Conservation (phyloP, 1,140 invertebrate genomes). For the Anastrepha ludens region DNA sequence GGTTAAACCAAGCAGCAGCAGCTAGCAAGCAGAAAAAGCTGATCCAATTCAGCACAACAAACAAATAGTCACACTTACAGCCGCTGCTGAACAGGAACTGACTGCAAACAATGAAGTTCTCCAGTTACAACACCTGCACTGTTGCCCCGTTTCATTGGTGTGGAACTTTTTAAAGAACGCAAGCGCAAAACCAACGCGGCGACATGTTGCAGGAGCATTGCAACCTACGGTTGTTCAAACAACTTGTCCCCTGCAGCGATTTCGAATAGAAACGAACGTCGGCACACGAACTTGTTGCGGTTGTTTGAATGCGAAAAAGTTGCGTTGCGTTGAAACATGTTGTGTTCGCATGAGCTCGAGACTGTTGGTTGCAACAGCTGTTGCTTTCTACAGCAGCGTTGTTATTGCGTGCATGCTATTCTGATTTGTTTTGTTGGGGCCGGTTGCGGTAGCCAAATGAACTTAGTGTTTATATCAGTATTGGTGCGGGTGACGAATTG, state of each 20-base stretch:
- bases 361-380: background rate
- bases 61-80: conserved; percentile 47
- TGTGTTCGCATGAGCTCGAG: background rate
- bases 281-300: background rate
- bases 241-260: conserved; percentile 6
- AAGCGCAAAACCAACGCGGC: conserved; percentile 9
- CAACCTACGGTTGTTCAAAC: background rate
- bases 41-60: conserved; percentile 35
- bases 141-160: conserved; percentile 8
- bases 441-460: background rate
- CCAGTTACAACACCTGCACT: conserved; percentile 23
- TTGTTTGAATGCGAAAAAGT: background rate
- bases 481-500: background rate
- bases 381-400: background rate
- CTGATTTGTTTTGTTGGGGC: background rate
- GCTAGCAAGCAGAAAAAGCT: conserved; percentile 3
- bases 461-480: background rate
- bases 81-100: background rate
- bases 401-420: background rate
- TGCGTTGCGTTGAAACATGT: background rate
- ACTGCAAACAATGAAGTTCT: conserved; percentile 8
- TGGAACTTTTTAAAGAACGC: background rate
- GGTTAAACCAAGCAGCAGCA: conserved; percentile 44
- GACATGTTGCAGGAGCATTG: conserved; percentile 55
- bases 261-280: background rate